These are phyloP conservation scores for Castor canadensis DNA, from an alignment of 2,113 vertebrate genomes.

Conservation along the genomic window DNA sequence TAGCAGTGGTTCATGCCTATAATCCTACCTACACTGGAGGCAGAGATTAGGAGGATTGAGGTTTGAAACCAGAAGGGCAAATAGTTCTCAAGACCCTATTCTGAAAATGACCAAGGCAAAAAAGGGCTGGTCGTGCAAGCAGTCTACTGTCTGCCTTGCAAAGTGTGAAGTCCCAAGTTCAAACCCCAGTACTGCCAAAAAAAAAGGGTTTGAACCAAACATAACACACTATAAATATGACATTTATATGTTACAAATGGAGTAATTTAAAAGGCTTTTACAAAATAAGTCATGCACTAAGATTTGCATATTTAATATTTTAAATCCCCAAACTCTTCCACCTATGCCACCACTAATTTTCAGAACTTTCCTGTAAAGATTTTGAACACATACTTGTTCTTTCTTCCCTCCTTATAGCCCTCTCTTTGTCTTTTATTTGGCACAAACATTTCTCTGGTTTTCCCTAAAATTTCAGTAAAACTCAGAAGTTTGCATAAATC, in stretches of 20 bases:
- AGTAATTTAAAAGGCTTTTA: background rate
- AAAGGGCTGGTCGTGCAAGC: no score
- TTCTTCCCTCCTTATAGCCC: background rate
- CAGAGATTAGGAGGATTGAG: no score
- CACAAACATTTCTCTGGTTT: background rate
- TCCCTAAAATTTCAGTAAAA: background rate
- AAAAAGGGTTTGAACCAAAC: background rate
- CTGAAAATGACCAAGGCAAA: no score
- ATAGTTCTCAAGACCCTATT: no score
- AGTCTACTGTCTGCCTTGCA: no score
- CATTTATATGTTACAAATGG: background rate
- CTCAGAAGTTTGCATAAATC: conserved; percentile 52
- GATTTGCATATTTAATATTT: background rate
- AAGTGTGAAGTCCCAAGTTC: no score
- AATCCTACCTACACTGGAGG: no score
- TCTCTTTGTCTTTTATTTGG: background rate
- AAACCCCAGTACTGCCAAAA: no score
- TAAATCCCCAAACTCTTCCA: background rate
- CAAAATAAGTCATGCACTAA: background rate
- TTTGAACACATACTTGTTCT: background rate
- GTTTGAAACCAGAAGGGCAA: no score
- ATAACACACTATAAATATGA: background rate
- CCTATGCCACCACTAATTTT: background rate
- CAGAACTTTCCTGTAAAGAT: background rate
- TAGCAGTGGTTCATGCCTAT: no score